phyloP scores from a whole-genome alignment of 2,797 vertebrate genomes.

The Ctenopoma kingsleyae region DNA sequence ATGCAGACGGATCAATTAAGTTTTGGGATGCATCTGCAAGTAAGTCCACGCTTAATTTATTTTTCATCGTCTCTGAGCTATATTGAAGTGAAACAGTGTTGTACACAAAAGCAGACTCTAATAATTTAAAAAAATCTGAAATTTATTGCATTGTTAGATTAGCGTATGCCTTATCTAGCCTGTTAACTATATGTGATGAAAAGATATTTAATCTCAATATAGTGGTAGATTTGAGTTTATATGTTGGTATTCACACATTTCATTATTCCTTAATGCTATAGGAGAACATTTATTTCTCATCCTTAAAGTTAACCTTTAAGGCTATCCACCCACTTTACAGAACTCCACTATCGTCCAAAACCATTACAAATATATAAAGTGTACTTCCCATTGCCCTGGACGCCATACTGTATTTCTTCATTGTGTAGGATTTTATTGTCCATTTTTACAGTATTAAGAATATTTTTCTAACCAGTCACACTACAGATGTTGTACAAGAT shows the following conservation, averaged over 20 bases:
- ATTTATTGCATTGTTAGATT: too few relatives aligned
- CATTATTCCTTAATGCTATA: too few relatives aligned
- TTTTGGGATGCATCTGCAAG: constrained; percentile 99
- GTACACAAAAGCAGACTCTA: too few relatives aligned
- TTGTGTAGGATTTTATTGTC: background rate
- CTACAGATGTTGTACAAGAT: constrained; percentile 99
- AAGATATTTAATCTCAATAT: too few relatives aligned
- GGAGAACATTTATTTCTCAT: background rate
- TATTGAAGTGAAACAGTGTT: background rate
- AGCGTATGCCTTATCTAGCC: too few relatives aligned
- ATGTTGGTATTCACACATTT: too few relatives aligned
- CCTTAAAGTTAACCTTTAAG: background rate
- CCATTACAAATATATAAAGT: background rate
- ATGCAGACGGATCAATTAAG: constrained; percentile 97
- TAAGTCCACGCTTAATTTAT: constrained; percentile 85
- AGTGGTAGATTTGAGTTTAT: too few relatives aligned
- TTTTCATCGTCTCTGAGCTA: background rate
- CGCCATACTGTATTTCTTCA: background rate
- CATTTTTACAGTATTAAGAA: background rate
- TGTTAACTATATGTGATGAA: too few relatives aligned
- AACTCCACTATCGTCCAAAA: background rate
- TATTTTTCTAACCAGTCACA: constrained; percentile 85
- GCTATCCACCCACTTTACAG: background rate
- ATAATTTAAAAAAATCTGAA: too few relatives aligned
- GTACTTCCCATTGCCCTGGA: background rate